Conservation (phyloP, 2,888 invertebrate genomes). For the Hypomecis punctinalis region DNA sequence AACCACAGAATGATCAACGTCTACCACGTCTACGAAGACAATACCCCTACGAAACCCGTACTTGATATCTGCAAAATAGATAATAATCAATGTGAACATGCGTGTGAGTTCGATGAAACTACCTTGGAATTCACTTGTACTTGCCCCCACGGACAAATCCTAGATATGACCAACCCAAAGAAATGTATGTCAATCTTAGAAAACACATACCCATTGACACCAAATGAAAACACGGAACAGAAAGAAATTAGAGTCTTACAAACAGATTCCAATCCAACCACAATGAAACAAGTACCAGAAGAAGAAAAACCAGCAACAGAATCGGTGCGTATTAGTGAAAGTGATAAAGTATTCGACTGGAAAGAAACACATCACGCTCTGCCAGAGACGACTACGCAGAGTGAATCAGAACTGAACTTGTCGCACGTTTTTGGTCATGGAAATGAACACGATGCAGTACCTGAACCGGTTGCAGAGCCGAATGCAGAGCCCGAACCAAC, state of each 20-base stretch:
- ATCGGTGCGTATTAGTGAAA: slow-evolving; percentile 43
- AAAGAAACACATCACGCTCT: slow-evolving; percentile 59
- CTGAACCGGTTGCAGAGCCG: slow-evolving; percentile 36
- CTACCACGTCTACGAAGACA: slow-evolving; percentile 81
- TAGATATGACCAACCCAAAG: slow-evolving; percentile 70
- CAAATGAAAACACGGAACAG: slow-evolving; percentile 45
- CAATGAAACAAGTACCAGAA: slow-evolving; percentile 54
- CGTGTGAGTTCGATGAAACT: slow-evolving; percentile 87
- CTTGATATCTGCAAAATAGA: slow-evolving; percentile 88
- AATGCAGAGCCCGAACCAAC: slow-evolving; percentile 49
- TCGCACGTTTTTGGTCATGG: slow-evolving; percentile 67
- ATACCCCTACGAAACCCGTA: slow-evolving; percentile 71
- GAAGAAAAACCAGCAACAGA: slow-evolving; percentile 59
- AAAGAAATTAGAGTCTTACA: slow-evolving; percentile 53
- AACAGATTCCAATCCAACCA: slow-evolving; percentile 55
- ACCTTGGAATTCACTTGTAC: slow-evolving; percentile 87
- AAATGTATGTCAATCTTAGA: slow-evolving; percentile 71
- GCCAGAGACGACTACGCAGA: slow-evolving; percentile 63
- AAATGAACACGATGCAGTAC: slow-evolving; percentile 48
- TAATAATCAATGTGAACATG: slow-evolving; percentile 87
- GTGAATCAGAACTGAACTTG: slow-evolving; percentile 61
- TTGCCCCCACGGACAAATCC: slow-evolving; percentile 84
- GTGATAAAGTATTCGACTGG: slow-evolving; percentile 63
- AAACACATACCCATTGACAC: slow-evolving; percentile 44
- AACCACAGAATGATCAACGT: slow-evolving; percentile 83